These are phyloP conservation scores for Junonia oenone DNA, from an alignment of 2,888 invertebrate species.

Conservation along the genomic window DNA sequence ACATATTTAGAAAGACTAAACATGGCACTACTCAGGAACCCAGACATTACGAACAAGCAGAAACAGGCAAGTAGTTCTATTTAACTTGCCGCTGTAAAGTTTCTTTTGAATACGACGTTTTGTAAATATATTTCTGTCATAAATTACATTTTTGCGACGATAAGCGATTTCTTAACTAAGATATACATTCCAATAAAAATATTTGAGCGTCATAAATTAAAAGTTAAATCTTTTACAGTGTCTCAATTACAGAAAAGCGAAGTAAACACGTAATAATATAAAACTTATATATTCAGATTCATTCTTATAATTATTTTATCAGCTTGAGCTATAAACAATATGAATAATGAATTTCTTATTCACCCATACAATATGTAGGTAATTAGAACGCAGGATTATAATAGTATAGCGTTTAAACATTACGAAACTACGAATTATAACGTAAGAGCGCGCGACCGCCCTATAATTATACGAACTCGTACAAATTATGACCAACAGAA, in stretches of 20 bases:
- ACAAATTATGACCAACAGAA: constrained; percentile 1
- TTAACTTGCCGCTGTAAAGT: background rate
- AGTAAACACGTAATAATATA: constrained; percentile 57
- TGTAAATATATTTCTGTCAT: constrained; percentile 7
- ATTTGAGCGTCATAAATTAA: constrained; percentile 26
- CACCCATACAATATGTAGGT: constrained; percentile 60
- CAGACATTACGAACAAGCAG: background rate
- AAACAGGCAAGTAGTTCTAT: background rate
- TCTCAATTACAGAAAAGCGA: constrained; percentile 49
- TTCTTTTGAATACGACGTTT: constrained; percentile 13
- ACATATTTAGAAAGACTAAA: constrained; percentile 33
- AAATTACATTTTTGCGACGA: constrained; percentile 11
- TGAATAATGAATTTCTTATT: constrained; percentile 49
- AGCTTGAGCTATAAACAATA: constrained; percentile 63
- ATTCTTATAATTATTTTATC: constrained; percentile 54
- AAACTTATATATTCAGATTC: constrained; percentile 69
- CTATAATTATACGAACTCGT: constrained; percentile 20
- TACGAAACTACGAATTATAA: constrained; percentile 27
- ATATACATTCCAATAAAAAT: constrained; percentile 17
- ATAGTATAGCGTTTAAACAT: constrained; percentile 36
- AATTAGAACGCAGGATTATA: constrained; percentile 42
- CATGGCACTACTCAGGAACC: constrained; percentile 32
- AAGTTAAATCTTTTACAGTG: constrained; percentile 51
- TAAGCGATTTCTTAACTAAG: constrained; percentile 6
- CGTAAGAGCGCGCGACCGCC: constrained; percentile 22